Percentiles rank a stretch among this genome's conserved stretches.
Evolutionary conservation across 1,140 invertebrate species (phyloP).

Genomic region (Cephus cinctus): DNA sequence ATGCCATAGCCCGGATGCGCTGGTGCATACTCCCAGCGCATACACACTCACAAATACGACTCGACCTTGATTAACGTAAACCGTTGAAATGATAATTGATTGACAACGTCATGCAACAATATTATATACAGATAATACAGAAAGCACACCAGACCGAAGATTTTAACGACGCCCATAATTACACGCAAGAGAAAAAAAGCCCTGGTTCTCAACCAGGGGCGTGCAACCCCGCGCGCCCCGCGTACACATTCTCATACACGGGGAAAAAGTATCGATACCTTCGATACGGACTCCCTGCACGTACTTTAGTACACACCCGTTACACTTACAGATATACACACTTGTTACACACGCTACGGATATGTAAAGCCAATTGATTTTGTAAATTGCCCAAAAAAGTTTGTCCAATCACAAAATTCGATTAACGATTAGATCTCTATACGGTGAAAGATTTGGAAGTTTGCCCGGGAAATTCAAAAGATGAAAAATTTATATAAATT

Average conservation of each 20-base stretch:
- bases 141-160: slow-evolving; percentile 15
- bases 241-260: slow-evolving; percentile 36
- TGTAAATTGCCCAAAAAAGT: slow-evolving; percentile 50
- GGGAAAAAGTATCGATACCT: background rate
- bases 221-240: slow-evolving; percentile 48
- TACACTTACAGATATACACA: slow-evolving; percentile 29
- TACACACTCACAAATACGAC: slow-evolving; percentile 59
- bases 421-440: too few species aligned
- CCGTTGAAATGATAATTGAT: slow-evolving; percentile 34
- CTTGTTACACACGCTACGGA: slow-evolving; percentile 49
- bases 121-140: slow-evolving; percentile 23
- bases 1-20: slow-evolving; percentile 60
- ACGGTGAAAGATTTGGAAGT: slow-evolving; percentile 13
- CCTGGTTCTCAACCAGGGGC: slow-evolving; percentile 52
- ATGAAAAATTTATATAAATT: too few species aligned
- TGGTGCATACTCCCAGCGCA: slow-evolving; percentile 59
- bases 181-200: slow-evolving; percentile 39
- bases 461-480: slow-evolving; percentile 15
- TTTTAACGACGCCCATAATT: slow-evolving; percentile 42
- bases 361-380: slow-evolving; percentile 60
- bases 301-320: slow-evolving; percentile 36
- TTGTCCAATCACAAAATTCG: slow-evolving; percentile 24
- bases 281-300: slow-evolving; percentile 5
- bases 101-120: slow-evolving; percentile 25
- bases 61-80: slow-evolving; percentile 51